A percentile compares a stretch with the other conserved stretches of the same genome.
These are phyloP conservation scores for Bactericera cockerelli DNA, from an alignment of 1,140 invertebrate genomes.

Conservation along the genomic window DNA sequence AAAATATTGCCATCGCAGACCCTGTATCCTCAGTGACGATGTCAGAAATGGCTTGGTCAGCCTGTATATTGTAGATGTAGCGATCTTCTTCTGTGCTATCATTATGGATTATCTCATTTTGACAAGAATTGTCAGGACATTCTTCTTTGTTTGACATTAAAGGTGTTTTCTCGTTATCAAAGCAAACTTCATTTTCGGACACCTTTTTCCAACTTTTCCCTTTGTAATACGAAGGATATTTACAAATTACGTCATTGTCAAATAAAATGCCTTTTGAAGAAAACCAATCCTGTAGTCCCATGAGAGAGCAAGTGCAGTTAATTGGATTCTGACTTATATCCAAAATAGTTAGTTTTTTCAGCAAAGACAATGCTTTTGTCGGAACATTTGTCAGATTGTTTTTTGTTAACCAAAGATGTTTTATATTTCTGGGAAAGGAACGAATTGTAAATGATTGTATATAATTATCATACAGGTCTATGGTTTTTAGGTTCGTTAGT, in stretches of 20 bases:
- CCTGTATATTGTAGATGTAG: background rate
- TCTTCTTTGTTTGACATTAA: background rate
- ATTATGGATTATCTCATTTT: background rate
- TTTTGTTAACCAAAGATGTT: conserved; percentile 18
- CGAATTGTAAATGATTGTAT: conserved; percentile 18
- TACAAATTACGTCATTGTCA: conserved; percentile 20
- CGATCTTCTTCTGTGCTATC: background rate
- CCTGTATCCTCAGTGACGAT: background rate
- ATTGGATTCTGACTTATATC: conserved; percentile 22
- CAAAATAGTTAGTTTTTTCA: conserved; percentile 17
- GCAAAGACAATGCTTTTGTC: conserved; percentile 15
- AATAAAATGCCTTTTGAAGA: conserved; percentile 19
- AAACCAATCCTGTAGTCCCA: conserved; percentile 22
- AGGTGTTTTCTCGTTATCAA: background rate
- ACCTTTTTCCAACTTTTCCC: conserved; percentile 19
- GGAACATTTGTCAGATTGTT: conserved; percentile 22
- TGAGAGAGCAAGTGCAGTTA: conserved; percentile 22
- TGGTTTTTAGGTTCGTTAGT: conserved; percentile 15
- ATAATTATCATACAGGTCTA: conserved; percentile 20
- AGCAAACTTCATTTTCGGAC: conserved; percentile 21
- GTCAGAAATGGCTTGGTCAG: background rate
- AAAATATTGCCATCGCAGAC: too few species aligned
- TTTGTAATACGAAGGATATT: conserved; percentile 16
- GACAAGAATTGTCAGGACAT: background rate
- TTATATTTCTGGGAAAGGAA: conserved; percentile 19